Conservation (phyloP, 2,113 vertebrate species). For the Dolichotis patagonum region DNA sequence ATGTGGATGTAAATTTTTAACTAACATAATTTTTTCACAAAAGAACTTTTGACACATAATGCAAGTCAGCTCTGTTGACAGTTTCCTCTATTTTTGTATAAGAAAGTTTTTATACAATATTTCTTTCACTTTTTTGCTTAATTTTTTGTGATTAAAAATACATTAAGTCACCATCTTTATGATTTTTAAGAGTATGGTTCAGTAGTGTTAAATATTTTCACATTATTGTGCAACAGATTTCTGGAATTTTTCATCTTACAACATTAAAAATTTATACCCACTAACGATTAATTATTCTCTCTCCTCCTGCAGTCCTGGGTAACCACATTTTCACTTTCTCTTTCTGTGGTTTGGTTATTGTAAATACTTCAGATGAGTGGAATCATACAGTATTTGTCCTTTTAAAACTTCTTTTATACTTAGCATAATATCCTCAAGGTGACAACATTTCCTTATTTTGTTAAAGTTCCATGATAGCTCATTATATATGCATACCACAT, state of each 20-base stretch:
- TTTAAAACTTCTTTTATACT: not conserved
- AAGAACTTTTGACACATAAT: not conserved
- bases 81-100: not conserved
- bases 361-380: too few species aligned
- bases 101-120: not conserved
- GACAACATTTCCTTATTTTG: not conserved
- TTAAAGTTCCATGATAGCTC: not conserved
- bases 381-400: not conserved
- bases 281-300: not conserved
- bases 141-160: too few species aligned
- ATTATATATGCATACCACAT: not conserved
- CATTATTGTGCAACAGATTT: too few species aligned
- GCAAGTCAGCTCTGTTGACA: not conserved
- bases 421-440: not conserved
- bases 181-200: too few species aligned
- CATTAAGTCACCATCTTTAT: too few species aligned
- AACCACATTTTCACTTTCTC: not conserved
- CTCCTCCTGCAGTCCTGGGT: not conserved
- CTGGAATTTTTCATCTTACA: too few species aligned
- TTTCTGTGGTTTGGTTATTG: not conserved
- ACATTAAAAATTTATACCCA: too few species aligned
- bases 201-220: too few species aligned
- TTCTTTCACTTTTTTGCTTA: not conserved
- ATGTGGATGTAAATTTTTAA: not conserved
- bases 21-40: not conserved